Evolutionary conservation across 2,797 vertebrate species (phyloP), one percentile per base, ranked within the genome.

Genomic region (Micrastur ruficollis): DNA sequence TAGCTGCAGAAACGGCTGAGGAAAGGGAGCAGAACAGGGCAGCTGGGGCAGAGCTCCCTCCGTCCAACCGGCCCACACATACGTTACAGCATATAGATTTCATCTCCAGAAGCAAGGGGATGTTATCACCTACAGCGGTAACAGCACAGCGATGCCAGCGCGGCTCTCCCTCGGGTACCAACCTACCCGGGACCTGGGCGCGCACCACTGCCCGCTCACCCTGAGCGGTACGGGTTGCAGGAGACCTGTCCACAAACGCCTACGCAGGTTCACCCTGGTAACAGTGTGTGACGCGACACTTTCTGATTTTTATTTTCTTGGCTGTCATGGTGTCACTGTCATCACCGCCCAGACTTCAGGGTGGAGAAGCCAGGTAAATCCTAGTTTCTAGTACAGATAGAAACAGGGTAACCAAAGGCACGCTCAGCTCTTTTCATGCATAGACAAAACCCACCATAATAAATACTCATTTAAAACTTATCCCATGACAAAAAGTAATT

Each of bases 51-150:
- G 38, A 80, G 32, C 23, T 19, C 55, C 31, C 49, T 36, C 38
- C 2, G 0, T 17, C 44, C 36, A 6, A 52, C 11, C 31, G 36
- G 46, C 44, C 27, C 52, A 25, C n/a, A 11, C 31, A 21, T 6
- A 29, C 25, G 46, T 42, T 25, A 18, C 34, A 53, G 50, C 38
- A 21, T 1, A 36, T 1, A 26, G 53, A 40, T 32, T 50, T 58
- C 29, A 34, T 2, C 67, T 62, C 55, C 62, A 68, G 49, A 44
- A 74, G 22, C 59, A 38, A 66, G 16, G 19, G 40, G 26, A 81
- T 11, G 21, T 31, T 9, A 29, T 3, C 26, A 12, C 1, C 0
- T 6, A 17, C 5, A 14, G 38, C 0, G 12, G 29, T 5, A 49
- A 19, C 5, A 22, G 49, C 47, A 42, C 8, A 9, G 68, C 68